Evolutionary conservation across 2,113 vertebrate species (phyloP).

Genomic region (Seriola aureovittata): DNA sequence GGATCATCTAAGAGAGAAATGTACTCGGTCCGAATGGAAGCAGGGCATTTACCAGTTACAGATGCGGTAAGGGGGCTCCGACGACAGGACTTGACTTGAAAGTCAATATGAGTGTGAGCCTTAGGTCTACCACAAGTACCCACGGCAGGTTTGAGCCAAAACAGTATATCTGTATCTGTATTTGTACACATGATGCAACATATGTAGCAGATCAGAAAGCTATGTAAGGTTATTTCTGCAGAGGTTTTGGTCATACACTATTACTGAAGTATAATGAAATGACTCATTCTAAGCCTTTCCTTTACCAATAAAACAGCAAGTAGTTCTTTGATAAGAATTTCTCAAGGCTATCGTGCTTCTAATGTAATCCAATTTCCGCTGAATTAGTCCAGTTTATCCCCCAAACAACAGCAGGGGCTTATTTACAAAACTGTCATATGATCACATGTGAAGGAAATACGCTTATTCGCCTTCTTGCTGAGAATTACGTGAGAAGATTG

Average conservation of each 20-base stretch:
- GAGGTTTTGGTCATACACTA: neutral
- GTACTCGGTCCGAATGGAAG: conserved; percentile 10
- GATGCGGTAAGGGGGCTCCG: neutral
- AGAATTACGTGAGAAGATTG: neutral
- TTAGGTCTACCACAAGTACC: neutral
- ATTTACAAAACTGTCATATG: neutral
- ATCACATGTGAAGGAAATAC: conserved; percentile 1
- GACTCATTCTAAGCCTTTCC: neutral
- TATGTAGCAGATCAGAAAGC: conserved; percentile 9
- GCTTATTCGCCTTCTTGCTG: neutral
- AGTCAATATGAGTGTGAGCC: conserved; percentile 27
- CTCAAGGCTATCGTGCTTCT: neutral
- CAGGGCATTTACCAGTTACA: neutral
- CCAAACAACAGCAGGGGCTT: neutral
- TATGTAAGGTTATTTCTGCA: neutral
- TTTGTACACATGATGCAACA: conserved; percentile 7
- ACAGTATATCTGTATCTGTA: neutral
- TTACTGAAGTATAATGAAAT: neutral
- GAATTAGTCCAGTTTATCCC: conserved; percentile 2
- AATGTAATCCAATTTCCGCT: neutral
- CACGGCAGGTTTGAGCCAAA: neutral
- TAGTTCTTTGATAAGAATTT: neutral
- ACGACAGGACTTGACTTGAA: conserved; percentile 20
- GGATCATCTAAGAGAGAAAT: conserved; percentile 26
- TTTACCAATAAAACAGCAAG: neutral